Base-by-base conservation (phyloP, 1,140 invertebrate species). In the Coelopa frigida region DNA sequence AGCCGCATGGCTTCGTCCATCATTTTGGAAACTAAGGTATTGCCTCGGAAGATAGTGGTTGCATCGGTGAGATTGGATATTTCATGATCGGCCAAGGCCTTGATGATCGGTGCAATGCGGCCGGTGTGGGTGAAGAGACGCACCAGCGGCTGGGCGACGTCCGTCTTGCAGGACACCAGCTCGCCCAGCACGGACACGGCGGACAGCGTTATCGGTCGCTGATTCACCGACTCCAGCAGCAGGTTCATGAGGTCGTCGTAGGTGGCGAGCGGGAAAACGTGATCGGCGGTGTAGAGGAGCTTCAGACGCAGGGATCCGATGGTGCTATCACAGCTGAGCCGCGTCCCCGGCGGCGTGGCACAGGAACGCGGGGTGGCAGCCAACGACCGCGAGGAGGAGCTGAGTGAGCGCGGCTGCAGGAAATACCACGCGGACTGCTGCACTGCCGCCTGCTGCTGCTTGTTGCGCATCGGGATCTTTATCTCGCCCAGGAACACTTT, bases 1-100 rank as follows among this genome's bases (percentile, higher is more conserved):
- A 95, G 73, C 57, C 87, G 81, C 91, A 96, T 94, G 42, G 90
- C 82, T 68, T 94, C 91, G 72, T 95, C 91, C 82, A 94, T 89
- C 82, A 94, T 89, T 72, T 95, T 95, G 14, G 89, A 92, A 17
- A 93, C 85, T 31, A 95, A 76, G 0, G 89, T 91, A 66, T 95
- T 94, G 43, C 89, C 90, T 40, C 92, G 84, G 70, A 96, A 96
- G 56, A 96, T 87, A 20, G 91, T 95, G 46, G 92, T 94, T 33
- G 86, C 81, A 75, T 96, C 91, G 26, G 85, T 89, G 45, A 90
- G 79, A 69, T 84, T 85, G 17, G 87, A 87, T 64, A 93, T 89
- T 75, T 94, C 90, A 53, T 84, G 81, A 66, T 84, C 80, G 24
- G 89, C 89, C 43, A 94, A 74, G 23, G 81, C 79, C 59, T 79